phyloP scores from a whole-genome alignment of 2,113 vertebrate species.

The Leucosticte australis region DNA sequence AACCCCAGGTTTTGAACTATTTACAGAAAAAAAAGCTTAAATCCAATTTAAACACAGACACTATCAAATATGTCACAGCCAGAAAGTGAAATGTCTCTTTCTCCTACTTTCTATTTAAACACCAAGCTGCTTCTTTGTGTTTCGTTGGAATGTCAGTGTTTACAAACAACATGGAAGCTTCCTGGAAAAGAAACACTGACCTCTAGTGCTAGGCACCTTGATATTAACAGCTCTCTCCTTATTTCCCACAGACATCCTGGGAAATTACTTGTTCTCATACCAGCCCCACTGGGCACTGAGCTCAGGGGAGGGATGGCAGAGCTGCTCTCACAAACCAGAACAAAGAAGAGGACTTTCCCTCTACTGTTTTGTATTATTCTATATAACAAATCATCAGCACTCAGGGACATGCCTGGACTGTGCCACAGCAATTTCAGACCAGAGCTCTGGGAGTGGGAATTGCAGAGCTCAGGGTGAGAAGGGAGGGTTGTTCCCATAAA shows the following conservation, averaged over 20 bases:
- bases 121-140: not conserved
- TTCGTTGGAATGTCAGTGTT: not conserved
- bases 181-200: constrained; percentile 54
- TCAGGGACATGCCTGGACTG: not conserved
- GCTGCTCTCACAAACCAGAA: not conserved
- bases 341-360: not conserved
- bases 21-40: not conserved
- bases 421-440: not conserved
- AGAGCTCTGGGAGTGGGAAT: not conserved
- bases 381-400: not conserved
- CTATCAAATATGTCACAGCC: not conserved
- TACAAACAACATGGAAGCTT: constrained; percentile 25
- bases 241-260: not conserved
- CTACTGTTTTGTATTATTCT: not conserved
- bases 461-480: not conserved
- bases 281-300: not conserved
- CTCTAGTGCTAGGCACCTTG: constrained; percentile 30
- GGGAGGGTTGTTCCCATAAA: not conserved
- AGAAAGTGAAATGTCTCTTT: not conserved
- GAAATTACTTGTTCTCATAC: fast-evolving
- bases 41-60: not conserved
- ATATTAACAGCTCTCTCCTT: not conserved
- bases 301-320: not conserved
- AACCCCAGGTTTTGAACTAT: not conserved
- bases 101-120: not conserved